phyloP scores from a whole-genome alignment of 2,797 vertebrate species.

The Thunnus albacares region DNA sequence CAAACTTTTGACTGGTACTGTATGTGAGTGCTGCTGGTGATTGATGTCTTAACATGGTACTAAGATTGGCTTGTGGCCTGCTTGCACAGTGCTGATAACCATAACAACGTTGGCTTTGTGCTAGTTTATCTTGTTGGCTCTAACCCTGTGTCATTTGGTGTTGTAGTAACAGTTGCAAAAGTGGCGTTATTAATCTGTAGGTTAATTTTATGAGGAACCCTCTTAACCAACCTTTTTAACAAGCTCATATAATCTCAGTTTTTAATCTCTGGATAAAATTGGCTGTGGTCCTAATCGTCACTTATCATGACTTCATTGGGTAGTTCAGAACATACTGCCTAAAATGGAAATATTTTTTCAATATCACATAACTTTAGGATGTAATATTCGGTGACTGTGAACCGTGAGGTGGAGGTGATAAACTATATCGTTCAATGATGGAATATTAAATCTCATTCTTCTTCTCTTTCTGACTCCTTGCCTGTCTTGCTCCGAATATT shows the following conservation, averaged over 20 bases:
- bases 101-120: background rate
- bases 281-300: background rate
- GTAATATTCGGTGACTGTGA: conserved; percentile 16
- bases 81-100: background rate
- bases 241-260: background rate
- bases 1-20: background rate
- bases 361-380: conserved; percentile 11
- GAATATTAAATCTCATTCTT: conserved; percentile 44
- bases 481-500: conserved; percentile 55
- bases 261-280: conserved; percentile 2
- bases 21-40: background rate
- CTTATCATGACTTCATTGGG: background rate
- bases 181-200: background rate
- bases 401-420: conserved; percentile 2
- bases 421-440: conserved; percentile 9
- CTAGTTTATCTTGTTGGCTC: background rate
- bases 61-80: background rate
- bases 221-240: too few relatives aligned
- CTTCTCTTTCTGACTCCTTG: conserved; percentile 3
- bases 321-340: conserved; percentile 7
- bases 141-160: background rate
- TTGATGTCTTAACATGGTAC: background rate
- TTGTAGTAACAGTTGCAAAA: background rate
- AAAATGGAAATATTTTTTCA: conserved; percentile 16
- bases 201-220: background rate